Percentiles rank a stretch among this genome's conserved stretches.
phyloP scores from a whole-genome alignment of 1,140 invertebrate species.

The Marisa cornuarietis region DNA sequence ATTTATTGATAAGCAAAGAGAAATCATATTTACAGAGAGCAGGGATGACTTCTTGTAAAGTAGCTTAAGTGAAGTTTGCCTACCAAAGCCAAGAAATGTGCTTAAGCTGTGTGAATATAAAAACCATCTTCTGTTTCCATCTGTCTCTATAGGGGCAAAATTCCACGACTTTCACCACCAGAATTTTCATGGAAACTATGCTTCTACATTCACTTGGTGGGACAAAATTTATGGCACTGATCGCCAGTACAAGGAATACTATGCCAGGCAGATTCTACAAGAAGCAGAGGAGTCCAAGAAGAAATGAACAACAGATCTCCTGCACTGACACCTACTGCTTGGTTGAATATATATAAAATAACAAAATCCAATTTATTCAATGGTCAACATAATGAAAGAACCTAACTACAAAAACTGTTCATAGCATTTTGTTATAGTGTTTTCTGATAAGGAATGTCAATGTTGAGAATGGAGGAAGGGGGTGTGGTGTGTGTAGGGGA shows the following conservation, averaged over 20 bases:
- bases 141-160: constrained; percentile 39
- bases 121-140: not conserved
- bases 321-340: not conserved
- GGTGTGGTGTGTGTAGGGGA: too few relatives aligned
- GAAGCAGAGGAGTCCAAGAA: constrained; percentile 21
- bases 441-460: too few relatives aligned
- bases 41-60: too few relatives aligned
- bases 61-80: not conserved
- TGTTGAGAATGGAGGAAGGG: too few relatives aligned
- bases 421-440: too few relatives aligned
- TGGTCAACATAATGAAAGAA: too few relatives aligned
- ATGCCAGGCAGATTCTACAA: constrained; percentile 16
- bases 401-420: too few relatives aligned
- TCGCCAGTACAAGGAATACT: constrained; percentile 50
- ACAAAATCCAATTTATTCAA: too few relatives aligned
- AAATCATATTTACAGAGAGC: too few relatives aligned
- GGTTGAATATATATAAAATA: not conserved
- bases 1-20: too few relatives aligned
- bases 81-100: not conserved
- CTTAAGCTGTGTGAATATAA: too few relatives aligned
- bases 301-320: not conserved
- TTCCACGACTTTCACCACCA: constrained; percentile 62
- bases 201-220: constrained; percentile 60
- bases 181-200: constrained; percentile 60
- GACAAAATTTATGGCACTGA: constrained; percentile 59